Evolutionary conservation across 2,113 vertebrate genomes (phyloP).

Genomic region (Crocuta crocuta): DNA sequence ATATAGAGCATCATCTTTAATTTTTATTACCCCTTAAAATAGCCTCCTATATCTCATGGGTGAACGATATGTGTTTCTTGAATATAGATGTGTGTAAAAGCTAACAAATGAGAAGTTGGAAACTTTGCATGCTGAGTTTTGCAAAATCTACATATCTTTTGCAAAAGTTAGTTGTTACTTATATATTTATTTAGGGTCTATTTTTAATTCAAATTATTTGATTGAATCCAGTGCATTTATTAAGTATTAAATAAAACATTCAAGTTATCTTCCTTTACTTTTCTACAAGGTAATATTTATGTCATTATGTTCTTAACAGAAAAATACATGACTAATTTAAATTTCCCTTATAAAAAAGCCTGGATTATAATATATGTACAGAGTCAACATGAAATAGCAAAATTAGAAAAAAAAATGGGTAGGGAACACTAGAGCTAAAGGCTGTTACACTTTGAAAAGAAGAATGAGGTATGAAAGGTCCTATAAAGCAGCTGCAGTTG

Average conservation of each 20-base stretch:
- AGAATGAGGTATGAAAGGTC: not conserved
- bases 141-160: not conserved
- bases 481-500: slow-evolving; percentile 53
- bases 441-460: not conserved
- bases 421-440: slow-evolving; percentile 34
- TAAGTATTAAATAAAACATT: slow-evolving; percentile 59
- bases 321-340: slow-evolving; percentile 51
- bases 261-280: slow-evolving; percentile 12
- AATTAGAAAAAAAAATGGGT: slow-evolving; percentile 41
- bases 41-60: not conserved
- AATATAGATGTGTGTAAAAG: not conserved
- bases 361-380: slow-evolving; percentile 14
- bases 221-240: slow-evolving; percentile 2
- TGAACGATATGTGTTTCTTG: not conserved
- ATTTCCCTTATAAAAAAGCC: not conserved
- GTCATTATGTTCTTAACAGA: slow-evolving; percentile 33
- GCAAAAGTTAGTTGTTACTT: not conserved
- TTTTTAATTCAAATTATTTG: slow-evolving; percentile 56
- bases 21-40: not conserved
- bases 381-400: not conserved
- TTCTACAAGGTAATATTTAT: slow-evolving; percentile 55
- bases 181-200: slow-evolving; percentile 19
- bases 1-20: not conserved
- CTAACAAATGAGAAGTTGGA: not conserved
- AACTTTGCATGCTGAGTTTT: not conserved